Conservation (phyloP, 1,140 invertebrate genomes). For the Hermetia illucens region DNA sequence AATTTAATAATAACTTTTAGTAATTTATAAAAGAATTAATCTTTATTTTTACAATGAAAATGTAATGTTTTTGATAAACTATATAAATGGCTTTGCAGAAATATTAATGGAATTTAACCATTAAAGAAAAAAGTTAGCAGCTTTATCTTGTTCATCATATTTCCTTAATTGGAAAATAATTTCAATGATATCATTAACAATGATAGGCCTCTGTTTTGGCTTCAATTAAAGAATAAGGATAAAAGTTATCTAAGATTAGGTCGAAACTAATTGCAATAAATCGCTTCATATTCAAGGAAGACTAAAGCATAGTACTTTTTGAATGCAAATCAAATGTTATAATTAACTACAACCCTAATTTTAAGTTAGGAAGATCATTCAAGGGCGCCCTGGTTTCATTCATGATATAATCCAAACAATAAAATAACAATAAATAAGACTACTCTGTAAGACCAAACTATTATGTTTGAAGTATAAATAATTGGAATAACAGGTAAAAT, state of each 20-base stretch:
- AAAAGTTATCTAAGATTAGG: slow-evolving; percentile 35
- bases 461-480: slow-evolving; percentile 27
- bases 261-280: slow-evolving; percentile 38
- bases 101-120: slow-evolving; percentile 34
- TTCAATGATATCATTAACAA: slow-evolving; percentile 38
- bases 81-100: slow-evolving; percentile 40
- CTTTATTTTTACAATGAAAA: slow-evolving; percentile 41
- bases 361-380: slow-evolving; percentile 38
- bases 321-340: slow-evolving; percentile 48
- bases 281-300: slow-evolving; percentile 40
- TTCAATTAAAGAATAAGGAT: slow-evolving; percentile 39
- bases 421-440: slow-evolving; percentile 39
- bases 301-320: slow-evolving; percentile 40
- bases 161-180: slow-evolving; percentile 32
- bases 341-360: slow-evolving; percentile 41
- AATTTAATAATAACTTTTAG: slow-evolving; percentile 17
- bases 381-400: slow-evolving; percentile 46
- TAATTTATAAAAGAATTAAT: slow-evolving; percentile 32
- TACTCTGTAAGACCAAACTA: slow-evolving; percentile 26
- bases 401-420: slow-evolving; percentile 38
- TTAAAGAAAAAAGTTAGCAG: slow-evolving; percentile 36
- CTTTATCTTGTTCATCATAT: slow-evolving; percentile 31
- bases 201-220: slow-evolving; percentile 40
- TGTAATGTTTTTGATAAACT: slow-evolving; percentile 40
- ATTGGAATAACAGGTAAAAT: slow-evolving; percentile 35